Evolutionary conservation across 2,888 invertebrate genomes (phyloP), one percentile per base, ranked within the genome.

Genomic region (Drosophila rubida): DNA sequence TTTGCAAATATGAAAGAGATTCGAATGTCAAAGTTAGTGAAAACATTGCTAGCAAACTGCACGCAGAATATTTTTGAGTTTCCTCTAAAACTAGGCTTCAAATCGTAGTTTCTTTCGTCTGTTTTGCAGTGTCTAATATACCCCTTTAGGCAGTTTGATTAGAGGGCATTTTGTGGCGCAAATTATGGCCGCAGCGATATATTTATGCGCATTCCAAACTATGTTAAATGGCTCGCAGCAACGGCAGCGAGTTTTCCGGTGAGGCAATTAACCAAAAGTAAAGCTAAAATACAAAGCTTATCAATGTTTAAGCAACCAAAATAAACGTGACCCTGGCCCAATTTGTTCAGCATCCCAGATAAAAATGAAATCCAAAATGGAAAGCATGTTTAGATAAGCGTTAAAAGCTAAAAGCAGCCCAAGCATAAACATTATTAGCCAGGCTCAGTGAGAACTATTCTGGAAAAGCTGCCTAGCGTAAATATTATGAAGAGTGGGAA

Each of bases 291-390:
- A 32, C 11, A 4, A 5, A 19, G 25, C 61, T 75, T 67, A 76
- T 75, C 76, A 78, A 74, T 66, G 63, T 69, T 77, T 65, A 59
- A 41, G 46, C 45, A 53, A 44, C 39, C 32, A 46, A 44, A 63
- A 50, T 22, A 22, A 49, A 49, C 37, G 14, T 58, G 41, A 41
- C 41, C 41, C 49, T 58, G 49, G 25, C 49, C 27, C 7, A 41
- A 48, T 45, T 25, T 22, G 19, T 2, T 35, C 7, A 13, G 37
- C 19, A 27, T 16, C 14, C 23, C 0, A 25, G 16, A 27, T 39
- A 16, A 14, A 16, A 45, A 2, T 8, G n/a, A 30, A 39, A 32
- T n/a, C 30, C 4, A 32, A 32, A 32, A 2, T 11, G n/a, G 32
- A 32, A 32, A 32, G 5, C 32, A 32, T 32, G 32, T 32, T 32